Evolutionary conservation across 1,140 invertebrate species (phyloP).

Genomic region (Aphis gossypii): DNA sequence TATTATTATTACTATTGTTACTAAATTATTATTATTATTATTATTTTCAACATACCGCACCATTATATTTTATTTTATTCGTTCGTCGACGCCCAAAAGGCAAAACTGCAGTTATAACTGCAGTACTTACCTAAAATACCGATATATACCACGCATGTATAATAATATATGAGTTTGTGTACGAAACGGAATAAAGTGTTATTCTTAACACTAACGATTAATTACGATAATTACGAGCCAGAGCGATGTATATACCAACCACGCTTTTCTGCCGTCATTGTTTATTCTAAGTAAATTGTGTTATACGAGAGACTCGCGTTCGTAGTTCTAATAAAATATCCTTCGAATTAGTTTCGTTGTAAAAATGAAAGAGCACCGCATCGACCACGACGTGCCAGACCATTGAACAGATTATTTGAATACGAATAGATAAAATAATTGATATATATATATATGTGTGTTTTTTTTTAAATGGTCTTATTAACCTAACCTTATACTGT

Average conservation of each 20-base stretch:
- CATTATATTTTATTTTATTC: slow-evolving; percentile 3
- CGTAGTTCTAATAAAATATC: background rate
- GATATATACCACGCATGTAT: background rate
- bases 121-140: background rate
- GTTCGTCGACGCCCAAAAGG: background rate
- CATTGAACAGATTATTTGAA: background rate
- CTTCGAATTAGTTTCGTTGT: background rate
- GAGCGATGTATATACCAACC: background rate
- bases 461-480: background rate
- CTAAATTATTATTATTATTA: background rate
- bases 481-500: too few species aligned
- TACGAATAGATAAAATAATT: background rate
- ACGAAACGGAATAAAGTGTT: too few species aligned
- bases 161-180: background rate
- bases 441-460: background rate
- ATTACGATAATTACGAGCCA: background rate
- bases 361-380: background rate
- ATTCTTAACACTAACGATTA: background rate
- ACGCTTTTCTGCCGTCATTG: background rate
- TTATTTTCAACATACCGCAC: background rate
- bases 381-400: background rate
- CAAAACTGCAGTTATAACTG: background rate
- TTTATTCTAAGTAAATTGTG: background rate
- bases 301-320: background rate
- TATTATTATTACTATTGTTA: background rate